Evolutionary conservation across 2,113 vertebrate species (phyloP).

Genomic region (Lucifuga dentata): DNA sequence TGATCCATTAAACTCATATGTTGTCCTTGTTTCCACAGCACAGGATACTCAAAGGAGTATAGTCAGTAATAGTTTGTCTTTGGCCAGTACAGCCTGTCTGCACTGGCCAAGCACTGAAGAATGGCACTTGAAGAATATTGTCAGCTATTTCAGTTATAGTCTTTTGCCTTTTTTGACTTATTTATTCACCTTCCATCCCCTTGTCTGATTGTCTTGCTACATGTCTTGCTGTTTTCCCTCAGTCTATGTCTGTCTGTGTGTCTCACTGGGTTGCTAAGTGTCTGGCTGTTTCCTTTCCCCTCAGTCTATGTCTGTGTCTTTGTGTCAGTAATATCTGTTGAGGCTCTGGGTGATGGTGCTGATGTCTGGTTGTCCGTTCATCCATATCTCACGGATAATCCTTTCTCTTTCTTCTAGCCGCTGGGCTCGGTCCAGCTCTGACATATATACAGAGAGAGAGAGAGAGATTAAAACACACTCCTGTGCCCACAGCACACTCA

Average conservation of each 20-base stretch:
- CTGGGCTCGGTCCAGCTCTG: conserved; percentile 89
- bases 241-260: not conserved
- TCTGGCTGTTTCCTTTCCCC: too few species aligned
- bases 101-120: too few species aligned
- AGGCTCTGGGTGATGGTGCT: conserved; percentile 88
- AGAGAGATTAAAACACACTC: too few species aligned
- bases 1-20: too few species aligned
- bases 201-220: not conserved
- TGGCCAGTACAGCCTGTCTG: too few species aligned
- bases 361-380: conserved; percentile 91
- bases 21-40: too few species aligned
- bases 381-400: conserved; percentile 93
- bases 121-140: too few species aligned
- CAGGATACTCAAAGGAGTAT: too few species aligned
- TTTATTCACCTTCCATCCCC: not conserved
- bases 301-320: not conserved
- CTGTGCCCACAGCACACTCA: too few species aligned
- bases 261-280: too few species aligned
- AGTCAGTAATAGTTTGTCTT: too few species aligned
- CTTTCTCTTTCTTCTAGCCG: conserved; percentile 90
- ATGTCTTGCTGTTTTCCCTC: too few species aligned
- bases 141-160: conserved; percentile 6
- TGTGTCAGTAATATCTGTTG: conserved; percentile 88
- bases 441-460: not conserved
- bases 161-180: not conserved